phyloP scores from a whole-genome alignment of 1,140 invertebrate genomes.

The Zaprionus ghesquierei region DNA sequence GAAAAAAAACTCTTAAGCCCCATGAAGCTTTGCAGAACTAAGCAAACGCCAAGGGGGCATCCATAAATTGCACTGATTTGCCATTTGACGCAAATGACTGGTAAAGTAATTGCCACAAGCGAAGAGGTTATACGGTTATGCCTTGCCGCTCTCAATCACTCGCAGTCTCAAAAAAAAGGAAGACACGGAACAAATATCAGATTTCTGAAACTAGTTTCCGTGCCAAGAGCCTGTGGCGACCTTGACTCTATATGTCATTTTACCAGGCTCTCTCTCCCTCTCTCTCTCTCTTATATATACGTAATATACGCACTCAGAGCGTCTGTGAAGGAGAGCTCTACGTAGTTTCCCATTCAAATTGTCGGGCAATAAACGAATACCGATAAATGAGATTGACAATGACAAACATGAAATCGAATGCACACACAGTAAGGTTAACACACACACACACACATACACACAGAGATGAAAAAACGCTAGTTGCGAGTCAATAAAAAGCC shows the following conservation, averaged over 20 bases:
- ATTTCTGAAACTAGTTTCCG: conserved; percentile 13
- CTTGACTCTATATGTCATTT: conserved; percentile 31
- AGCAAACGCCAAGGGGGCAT: neutral
- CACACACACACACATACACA: too few species aligned
- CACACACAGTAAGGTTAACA: conserved; percentile 53
- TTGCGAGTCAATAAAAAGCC: conserved; percentile 61
- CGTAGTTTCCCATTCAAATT: conserved; percentile 61
- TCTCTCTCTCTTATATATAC: neutral
- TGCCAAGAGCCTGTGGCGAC: conserved; percentile 37
- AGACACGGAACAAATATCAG: neutral
- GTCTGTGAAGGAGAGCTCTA: neutral
- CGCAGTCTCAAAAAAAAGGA: neutral
- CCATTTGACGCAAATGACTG: conserved; percentile 11
- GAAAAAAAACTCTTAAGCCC: neutral
- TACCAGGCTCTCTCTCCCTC: neutral
- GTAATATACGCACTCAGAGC: neutral
- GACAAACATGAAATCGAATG: conserved; percentile 75
- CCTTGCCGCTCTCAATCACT: neutral
- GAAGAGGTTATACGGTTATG: neutral
- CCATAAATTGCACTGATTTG: neutral
- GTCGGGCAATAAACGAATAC: conserved; percentile 69
- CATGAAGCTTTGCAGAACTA: neutral
- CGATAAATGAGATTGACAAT: conserved; percentile 80
- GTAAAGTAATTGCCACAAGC: conserved; percentile 23
- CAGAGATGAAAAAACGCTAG: conserved; percentile 44